Evolutionary conservation across 2,797 vertebrate species (phyloP).

Genomic region (Cynopterus sphinx): DNA sequence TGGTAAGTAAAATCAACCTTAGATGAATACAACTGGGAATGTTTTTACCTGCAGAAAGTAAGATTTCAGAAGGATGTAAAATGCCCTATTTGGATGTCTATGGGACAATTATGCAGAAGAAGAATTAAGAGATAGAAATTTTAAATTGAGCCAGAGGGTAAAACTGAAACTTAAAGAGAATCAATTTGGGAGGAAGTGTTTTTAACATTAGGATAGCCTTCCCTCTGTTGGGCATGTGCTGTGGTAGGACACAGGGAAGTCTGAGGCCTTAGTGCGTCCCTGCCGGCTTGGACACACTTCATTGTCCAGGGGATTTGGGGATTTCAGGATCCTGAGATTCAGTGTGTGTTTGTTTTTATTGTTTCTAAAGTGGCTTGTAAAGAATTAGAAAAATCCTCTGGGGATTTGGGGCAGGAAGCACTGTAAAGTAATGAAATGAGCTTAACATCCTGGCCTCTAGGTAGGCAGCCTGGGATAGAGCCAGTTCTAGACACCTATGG

Average conservation of each 20-base stretch:
- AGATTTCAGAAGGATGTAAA: not conserved
- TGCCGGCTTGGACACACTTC: not conserved
- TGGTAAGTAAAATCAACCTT: not conserved
- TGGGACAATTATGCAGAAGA: not conserved
- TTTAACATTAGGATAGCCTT: not conserved
- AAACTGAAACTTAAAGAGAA: not conserved
- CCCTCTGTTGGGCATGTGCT: not conserved
- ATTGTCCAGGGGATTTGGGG: not conserved
- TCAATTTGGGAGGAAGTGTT: not conserved
- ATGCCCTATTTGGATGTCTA: not conserved
- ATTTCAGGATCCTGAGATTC: not conserved
- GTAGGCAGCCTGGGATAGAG: not conserved
- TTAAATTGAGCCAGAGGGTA: not conserved
- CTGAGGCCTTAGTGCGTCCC: not conserved
- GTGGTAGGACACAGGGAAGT: not conserved
- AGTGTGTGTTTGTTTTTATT: not conserved
- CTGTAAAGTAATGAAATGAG: not conserved
- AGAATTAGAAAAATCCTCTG: not conserved
- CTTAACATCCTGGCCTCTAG: not conserved
- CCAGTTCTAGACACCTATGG: fast-evolving
- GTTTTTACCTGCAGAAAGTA: not conserved
- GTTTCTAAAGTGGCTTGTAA: not conserved
- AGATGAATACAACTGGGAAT: not conserved
- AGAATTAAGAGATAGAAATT: not conserved
- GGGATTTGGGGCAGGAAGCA: not conserved